Evolutionary conservation across 2,797 vertebrate genomes (phyloP), one percentile per base, ranked within the genome.

Genomic region (Sebastes elongatus): DNA sequence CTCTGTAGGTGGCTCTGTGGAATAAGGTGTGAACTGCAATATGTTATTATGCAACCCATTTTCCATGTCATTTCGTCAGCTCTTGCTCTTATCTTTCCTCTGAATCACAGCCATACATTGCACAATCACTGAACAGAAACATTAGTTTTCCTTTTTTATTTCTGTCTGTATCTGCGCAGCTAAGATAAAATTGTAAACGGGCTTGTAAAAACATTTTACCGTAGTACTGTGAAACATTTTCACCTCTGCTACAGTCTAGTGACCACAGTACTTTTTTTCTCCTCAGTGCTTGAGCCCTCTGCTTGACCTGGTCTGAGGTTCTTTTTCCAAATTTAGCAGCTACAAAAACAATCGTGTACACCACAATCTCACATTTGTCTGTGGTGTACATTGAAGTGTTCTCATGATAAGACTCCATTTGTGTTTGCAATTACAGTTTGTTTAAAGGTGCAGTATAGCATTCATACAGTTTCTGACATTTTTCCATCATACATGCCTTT

Each of bases 261-360:
- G 3, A 49, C 7, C 10, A 49, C 14, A 42, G 13, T 10, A 22
- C 1, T 27, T 14, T 60, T 59, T 59, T 46, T 11, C 13, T 10
- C 13, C 53, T 66, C 9, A 27, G n/a, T 42, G 7, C 10, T 20
- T 8, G 1, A 30, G 49, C 13, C 11, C 23, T 55, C 22, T 28
- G 13, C 27, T 57, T 57, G 33, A 13, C 27, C 56, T 49, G 59
- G 14, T 27, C n/a, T 14, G 7, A 23, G 8, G 22, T 32, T 38
- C 16, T 60, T 73, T 63, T 63, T 69, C 27, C 22, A 73, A 72
- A 73, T 62, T 52, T 32, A 63, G 68, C 73, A 56, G 33, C 25
- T 28, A 25, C 28, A 66, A 56, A 71, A 76, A 61, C 61, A 72
- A 35, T 71, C 32, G 59, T 42, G 25, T 33, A 38, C 14, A 60